Evolutionary conservation across 2,797 vertebrate genomes (phyloP), one percentile per base, ranked within the genome.

Genomic region (Molothrus aeneus): DNA sequence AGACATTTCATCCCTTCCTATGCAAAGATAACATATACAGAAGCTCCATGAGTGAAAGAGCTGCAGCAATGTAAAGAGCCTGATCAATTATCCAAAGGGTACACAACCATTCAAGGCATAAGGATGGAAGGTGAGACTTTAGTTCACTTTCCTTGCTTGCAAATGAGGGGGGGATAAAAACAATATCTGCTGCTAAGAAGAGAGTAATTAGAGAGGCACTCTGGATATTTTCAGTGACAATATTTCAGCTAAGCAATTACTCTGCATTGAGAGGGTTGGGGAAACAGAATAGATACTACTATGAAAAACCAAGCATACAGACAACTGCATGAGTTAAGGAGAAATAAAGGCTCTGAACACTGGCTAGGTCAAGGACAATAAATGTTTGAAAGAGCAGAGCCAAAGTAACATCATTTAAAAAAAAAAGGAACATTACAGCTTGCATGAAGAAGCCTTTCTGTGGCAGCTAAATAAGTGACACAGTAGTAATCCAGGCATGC

Each of bases 151-250:
- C n/a, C 40, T 87, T 20, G 11, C 40, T 84, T 82, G 45, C 43
- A 92, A 84, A 88, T 1, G 6, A 34, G 10, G 4, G 4, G 4
- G 7, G 14, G 4, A 17, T 26, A 65, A 80, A 94, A 88, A 9
- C 75, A 84, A 54, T 71, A 92, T 45, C 36, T 53, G 60, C 38
- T 87, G 38, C 64, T 42, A 66, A 87, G 57, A 47, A 43, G 40
- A 87, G 8, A 60, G 42, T 68, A 95, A 94, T 96, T 92, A 93
- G 51, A 92, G 18, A 88, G 24, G 43, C 53, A 77, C 60, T 81
- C 54, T 73, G 73, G 90, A 61, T 92, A 65, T 88, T 86, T 92
- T 84, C 92, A 90, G 68, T 86, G 71, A 81, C 51, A 79, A 2
- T 87, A 79, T 71, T 95, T 94, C 68, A 85, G 47, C 60, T 64